Percentiles rank a stretch among this genome's conserved stretches.
Conservation (phyloP, 2,113 vertebrate species). For the Leuciscus idus region DNA sequence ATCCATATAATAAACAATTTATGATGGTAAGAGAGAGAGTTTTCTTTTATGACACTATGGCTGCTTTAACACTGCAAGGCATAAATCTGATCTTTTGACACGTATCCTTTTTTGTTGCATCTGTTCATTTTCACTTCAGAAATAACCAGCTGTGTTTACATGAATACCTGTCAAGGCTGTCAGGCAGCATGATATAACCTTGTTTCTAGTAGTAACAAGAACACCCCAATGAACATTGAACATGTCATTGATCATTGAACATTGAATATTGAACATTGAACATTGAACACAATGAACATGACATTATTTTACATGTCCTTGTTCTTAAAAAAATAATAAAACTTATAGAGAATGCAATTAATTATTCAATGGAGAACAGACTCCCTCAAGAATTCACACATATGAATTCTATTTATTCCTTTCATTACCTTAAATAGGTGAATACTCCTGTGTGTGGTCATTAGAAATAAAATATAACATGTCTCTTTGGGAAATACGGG, state of each 20-base stretch:
- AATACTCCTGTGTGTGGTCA: not conserved
- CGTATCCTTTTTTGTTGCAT: not conserved
- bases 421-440: not conserved
- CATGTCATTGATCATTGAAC: no score
- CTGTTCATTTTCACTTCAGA: not conserved
- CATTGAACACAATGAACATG: not conserved
- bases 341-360: not conserved
- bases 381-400: not conserved
- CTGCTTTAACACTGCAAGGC: not conserved
- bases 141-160: conserved; percentile 1
- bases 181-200: not conserved
- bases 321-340: not conserved
- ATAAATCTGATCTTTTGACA: not conserved
- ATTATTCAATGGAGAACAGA: not conserved
- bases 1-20: not conserved
- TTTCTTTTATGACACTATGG: not conserved
- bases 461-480: not conserved
- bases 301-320: not conserved
- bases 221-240: not conserved
- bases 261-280: no score
- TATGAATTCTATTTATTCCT: not conserved
- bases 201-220: not conserved
- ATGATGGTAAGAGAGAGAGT: not conserved
- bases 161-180: not conserved
- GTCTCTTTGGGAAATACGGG: not conserved